These are phyloP conservation scores for Brachionichthys hirsutus DNA, from an alignment of 2,113 vertebrate genomes.

Conservation along the genomic window DNA sequence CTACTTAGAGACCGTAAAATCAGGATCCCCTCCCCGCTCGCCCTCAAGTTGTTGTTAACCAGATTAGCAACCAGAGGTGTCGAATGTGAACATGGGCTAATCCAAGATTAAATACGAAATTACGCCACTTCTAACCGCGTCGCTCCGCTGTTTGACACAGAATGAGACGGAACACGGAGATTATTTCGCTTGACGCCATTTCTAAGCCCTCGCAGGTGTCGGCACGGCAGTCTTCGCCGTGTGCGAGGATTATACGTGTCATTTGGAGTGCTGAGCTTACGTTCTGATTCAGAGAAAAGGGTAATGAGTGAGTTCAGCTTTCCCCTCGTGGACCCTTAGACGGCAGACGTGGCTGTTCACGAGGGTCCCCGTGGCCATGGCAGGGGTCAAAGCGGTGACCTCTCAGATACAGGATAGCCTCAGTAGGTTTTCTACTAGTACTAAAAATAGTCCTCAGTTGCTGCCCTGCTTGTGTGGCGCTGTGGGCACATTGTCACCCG, in stretches of 20 bases:
- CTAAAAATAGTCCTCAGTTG: too few species aligned
- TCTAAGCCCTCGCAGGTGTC: slow-evolving; percentile 67
- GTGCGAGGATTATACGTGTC: slow-evolving; percentile 62
- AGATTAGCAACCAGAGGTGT: slow-evolving; percentile 65
- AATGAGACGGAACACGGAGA: slow-evolving; percentile 55
- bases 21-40: slow-evolving; percentile 23
- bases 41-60: slow-evolving; percentile 59
- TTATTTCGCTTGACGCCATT: slow-evolving; percentile 63
- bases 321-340: slow-evolving; percentile 19
- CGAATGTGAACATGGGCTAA: slow-evolving; percentile 68
- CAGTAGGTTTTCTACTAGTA: too few species aligned
- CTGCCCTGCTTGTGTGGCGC: too few species aligned
- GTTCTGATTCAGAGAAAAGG: slow-evolving; percentile 23
- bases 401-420: slow-evolving; percentile 2
- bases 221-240: slow-evolving; percentile 38
- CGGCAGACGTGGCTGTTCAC: slow-evolving; percentile 8
- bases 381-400: slow-evolving; percentile 4
- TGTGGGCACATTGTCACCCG: too few species aligned
- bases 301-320: slow-evolving; percentile 4
- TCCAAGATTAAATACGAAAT: slow-evolving; percentile 70
- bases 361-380: background rate
- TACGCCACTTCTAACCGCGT: slow-evolving; percentile 58
- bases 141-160: slow-evolving; percentile 50
- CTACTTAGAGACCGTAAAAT: slow-evolving; percentile 52
- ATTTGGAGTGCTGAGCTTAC: slow-evolving; percentile 27